Percentiles rank a stretch among this genome's conserved stretches.
Conservation (phyloP, 2,113 vertebrate genomes). For the Labeo catla region DNA sequence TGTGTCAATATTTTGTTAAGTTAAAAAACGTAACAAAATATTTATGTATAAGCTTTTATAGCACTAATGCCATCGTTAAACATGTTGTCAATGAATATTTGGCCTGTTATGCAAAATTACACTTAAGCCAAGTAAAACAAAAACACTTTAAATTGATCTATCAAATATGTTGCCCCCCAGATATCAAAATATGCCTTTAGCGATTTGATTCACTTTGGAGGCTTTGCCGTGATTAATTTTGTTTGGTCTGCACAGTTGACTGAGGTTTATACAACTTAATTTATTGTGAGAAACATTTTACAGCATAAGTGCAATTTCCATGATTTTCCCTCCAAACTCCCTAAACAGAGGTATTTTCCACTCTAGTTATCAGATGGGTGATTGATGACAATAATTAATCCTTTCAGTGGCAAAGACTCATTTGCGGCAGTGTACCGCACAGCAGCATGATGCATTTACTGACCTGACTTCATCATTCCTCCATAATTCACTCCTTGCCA, state of each 20-base stretch:
- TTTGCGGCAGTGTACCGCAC: constrained; percentile 45
- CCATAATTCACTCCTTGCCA: constrained; percentile 5
- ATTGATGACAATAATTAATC: constrained; percentile 59
- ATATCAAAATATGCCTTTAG: background rate
- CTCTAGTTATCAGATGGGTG: constrained; percentile 46
- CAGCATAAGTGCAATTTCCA: constrained; percentile 21
- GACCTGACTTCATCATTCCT: constrained; percentile 39
- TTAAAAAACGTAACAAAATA: no score
- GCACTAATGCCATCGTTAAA: background rate
- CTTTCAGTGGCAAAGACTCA: constrained; percentile 42
- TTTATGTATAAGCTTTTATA: background rate
- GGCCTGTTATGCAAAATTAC: background rate
- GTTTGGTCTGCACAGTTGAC: constrained; percentile 16
- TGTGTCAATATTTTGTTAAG: background rate
- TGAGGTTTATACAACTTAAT: constrained; percentile 27
- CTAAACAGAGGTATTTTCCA: constrained; percentile 22
- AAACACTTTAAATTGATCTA: background rate
- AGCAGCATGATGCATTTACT: constrained; percentile 29
- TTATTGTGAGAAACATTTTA: constrained; percentile 34
- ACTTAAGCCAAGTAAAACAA: background rate
- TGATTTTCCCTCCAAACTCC: background rate
- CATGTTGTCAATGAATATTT: background rate
- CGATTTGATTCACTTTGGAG: background rate
- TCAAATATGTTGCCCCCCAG: background rate
- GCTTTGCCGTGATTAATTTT: constrained; percentile 10